Base-by-base conservation (phyloP, 2,797 vertebrate species). In the Tympanoctomys barrerae region DNA sequence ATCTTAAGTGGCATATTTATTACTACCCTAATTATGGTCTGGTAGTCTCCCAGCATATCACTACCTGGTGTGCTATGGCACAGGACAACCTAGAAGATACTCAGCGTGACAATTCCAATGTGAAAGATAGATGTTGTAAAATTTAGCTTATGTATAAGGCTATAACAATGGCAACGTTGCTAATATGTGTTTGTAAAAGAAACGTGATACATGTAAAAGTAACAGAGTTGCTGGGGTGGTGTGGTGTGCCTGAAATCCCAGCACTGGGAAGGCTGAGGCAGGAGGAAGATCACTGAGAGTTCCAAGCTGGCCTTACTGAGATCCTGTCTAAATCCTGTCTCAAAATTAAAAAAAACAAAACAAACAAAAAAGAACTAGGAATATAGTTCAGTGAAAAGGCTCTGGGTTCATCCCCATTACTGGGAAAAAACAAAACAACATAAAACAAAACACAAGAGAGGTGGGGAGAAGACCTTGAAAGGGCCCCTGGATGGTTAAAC, bases 1-100 rank as follows among this genome's bases (percentile, higher is more conserved):
- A 59, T 95, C 28, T 31, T 93, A 86, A 96, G 78, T 88, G 91
- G 54, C 42, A 83, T 88, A 83, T 97, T 94, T 90, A 96, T 82
- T 89, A 85, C 52, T 46, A 80, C 31, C 31, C 91, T 73, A 59
- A 33, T 96, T 92, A 88, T 28, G 71, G 64, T 57, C 33, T 31
- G 75, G 36, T 68, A 73, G 90, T 78, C 78, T 57, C 88, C 66
- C 39, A 66, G 52, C 24, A 70, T 5, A 64, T 83, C 64, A 70
- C 42, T 85, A 46, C 90, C 83, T 92, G 68, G 61, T 84, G 80
- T 84, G 62, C 89, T 18, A 70, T 14, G 42, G 80, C 31, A 82
- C 26, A 52, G 71, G 57, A 85, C 36, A 78, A 80, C 7, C 28
- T 57, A 68, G 28, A 94, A 91, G 64, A 66, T 59, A 66, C 0